Evolutionary conservation across 2,113 vertebrate genomes (phyloP), one percentile per base, ranked within the genome.

Genomic region (Pseudorectes ferrugineus): DNA sequence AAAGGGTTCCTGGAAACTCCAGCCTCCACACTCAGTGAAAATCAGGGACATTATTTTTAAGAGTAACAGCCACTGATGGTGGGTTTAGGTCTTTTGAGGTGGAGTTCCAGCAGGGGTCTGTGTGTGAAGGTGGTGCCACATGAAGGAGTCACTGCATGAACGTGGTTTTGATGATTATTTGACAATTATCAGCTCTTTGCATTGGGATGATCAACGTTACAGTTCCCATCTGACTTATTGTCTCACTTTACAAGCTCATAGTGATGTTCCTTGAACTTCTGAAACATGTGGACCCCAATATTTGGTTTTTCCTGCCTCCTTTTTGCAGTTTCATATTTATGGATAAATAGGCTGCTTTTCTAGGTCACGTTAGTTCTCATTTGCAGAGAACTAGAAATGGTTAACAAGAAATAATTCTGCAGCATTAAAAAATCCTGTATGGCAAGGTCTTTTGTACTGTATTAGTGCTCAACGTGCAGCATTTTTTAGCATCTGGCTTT

Each of bases 111-210:
- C 23, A n/a, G n/a, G 15, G 25, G 8, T n/a, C 54, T 55, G 1
- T 18, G 36, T 1, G 5, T 68, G 71, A 43, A 52, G 23, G 19
- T 38, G 57, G 48, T 54, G 57, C 23, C 79, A 26, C 17, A 7
- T 1, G 7, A 33, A 38, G 46, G 3, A 20, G 6, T 40, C 42
- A 3, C 54, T 8, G 61, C 40, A 6, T 0, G 20, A 36, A 20
- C 0, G 0, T 0, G 9, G 3, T 62, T 49, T 52, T 48, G 42
- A 25, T 3, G 4, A 14, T 43, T 43, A 21, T 45, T 21, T 45
- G 45, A 26, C 4, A 3, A 11, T 33, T 40, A 12, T 16, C 24
- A 28, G 36, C 31, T 26, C 33, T 51, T 67, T 63, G 23, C 29
- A 4, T 9, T 0, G 1, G 15, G 40, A 42, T 35, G 6, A 33